Evolutionary conservation across 2,888 invertebrate species (phyloP).

Genomic region (Brassicogethes aeneus): DNA sequence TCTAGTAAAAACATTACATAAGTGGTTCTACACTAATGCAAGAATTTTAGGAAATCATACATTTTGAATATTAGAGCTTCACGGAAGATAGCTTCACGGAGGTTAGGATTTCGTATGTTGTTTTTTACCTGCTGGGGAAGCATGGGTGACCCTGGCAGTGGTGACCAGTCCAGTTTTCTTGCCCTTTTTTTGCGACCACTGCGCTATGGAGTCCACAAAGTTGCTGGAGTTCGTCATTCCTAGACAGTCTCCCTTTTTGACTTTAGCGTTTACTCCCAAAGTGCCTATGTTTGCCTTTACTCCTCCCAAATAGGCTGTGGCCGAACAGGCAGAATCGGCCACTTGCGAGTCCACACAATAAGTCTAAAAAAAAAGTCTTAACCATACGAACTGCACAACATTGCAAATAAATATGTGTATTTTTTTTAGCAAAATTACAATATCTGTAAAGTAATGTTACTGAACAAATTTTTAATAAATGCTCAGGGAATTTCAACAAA

Average conservation of each 20-base stretch:
- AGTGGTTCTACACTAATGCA: too few relatives aligned
- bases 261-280: constrained; percentile 60
- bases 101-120: too few relatives aligned
- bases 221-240: constrained; percentile 45
- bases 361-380: constrained; percentile 56
- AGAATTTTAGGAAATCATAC: too few relatives aligned
- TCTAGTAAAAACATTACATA: too few relatives aligned
- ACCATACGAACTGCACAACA: too few relatives aligned
- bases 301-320: constrained; percentile 70
- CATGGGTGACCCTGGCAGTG: constrained; percentile 68
- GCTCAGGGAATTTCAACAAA: too few relatives aligned
- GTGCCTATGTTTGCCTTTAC: constrained; percentile 68
- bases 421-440: too few relatives aligned
- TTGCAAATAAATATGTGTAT: too few relatives aligned
- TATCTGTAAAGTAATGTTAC: too few relatives aligned
- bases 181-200: constrained; percentile 59
- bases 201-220: constrained; percentile 55
- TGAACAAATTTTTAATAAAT: too few relatives aligned
- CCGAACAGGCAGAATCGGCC: constrained; percentile 72
- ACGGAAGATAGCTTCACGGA: too few relatives aligned
- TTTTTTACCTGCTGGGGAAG: constrained; percentile 55
- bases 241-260: constrained; percentile 51
- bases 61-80: too few relatives aligned
- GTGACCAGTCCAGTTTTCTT: constrained; percentile 62
- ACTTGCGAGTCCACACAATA: constrained; percentile 65